Conservation (phyloP, 2,797 vertebrate species). For the Periophthalmus magnuspinnatus region DNA sequence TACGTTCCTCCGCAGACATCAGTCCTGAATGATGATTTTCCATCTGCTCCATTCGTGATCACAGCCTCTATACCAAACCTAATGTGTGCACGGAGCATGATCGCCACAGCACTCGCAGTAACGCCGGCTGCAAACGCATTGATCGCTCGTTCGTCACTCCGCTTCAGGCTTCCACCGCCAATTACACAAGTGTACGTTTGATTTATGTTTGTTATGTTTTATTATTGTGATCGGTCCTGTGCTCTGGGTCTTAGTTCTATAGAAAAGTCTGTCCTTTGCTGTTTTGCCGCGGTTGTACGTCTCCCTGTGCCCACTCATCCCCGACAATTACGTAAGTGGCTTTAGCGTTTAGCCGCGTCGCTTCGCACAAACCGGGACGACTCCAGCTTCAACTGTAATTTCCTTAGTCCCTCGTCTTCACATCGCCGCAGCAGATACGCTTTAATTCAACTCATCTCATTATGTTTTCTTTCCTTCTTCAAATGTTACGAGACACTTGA, state of each 20-base stretch:
- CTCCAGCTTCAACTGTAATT: slow-evolving; percentile 25
- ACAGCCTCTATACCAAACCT: slow-evolving; percentile 27
- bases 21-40: slow-evolving; percentile 20
- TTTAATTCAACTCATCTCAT: slow-evolving; percentile 30
- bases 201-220: slow-evolving; percentile 15
- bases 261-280: slow-evolving; percentile 31
- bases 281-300: slow-evolving; percentile 35
- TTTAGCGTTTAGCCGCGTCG: slow-evolving; percentile 42
- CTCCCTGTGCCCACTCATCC: slow-evolving; percentile 52
- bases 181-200: slow-evolving; percentile 48
- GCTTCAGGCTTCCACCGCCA: slow-evolving; percentile 25
- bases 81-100: slow-evolving; percentile 14
- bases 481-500: slow-evolving; percentile 10
- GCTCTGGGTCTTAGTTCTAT: slow-evolving; percentile 23
- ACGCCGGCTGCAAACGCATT: slow-evolving; percentile 41
- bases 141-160: slow-evolving; percentile 29
- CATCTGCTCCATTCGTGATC: slow-evolving; percentile 52
- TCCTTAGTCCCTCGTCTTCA: slow-evolving; percentile 8
- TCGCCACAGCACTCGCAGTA: slow-evolving; percentile 35
- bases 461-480: background rate
- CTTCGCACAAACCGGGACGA: slow-evolving; percentile 33
- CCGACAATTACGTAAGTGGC: slow-evolving; percentile 42
- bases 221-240: slow-evolving; percentile 4
- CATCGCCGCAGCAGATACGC: slow-evolving; percentile 15
- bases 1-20: slow-evolving; percentile 41